phyloP scores from a whole-genome alignment of 2,888 invertebrate genomes.

The Camponotus fellah region DNA sequence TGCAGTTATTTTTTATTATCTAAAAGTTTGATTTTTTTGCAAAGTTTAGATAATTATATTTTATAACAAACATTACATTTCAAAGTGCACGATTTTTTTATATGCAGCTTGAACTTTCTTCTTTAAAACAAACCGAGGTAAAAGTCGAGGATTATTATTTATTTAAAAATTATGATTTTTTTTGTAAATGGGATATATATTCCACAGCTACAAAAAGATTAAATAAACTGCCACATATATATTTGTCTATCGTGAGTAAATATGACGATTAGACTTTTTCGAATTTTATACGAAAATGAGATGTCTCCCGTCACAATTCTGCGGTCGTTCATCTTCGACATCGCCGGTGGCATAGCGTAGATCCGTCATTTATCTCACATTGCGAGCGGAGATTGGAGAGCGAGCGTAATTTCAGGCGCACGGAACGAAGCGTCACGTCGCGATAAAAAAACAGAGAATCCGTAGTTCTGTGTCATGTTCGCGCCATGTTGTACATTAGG shows the following conservation, averaged over 20 bases:
- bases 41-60: no score
- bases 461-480: slow-evolving; percentile 71
- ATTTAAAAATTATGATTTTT: no score
- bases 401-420: slow-evolving; percentile 65
- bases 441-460: slow-evolving; percentile 67
- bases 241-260: neutral
- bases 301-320: slow-evolving; percentile 47
- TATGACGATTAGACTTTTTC: neutral
- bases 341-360: slow-evolving; percentile 16
- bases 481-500: slow-evolving; percentile 74
- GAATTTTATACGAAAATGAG: slow-evolving; percentile 30
- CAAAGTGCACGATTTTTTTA: no score
- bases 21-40: no score
- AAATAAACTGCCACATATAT: neutral
- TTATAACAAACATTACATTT: no score
- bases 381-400: slow-evolving; percentile 51
- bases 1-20: no score
- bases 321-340: slow-evolving; percentile 46
- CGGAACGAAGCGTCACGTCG: slow-evolving; percentile 71
- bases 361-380: slow-evolving; percentile 49
- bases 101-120: no score
- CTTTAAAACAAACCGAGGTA: no score
- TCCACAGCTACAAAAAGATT: no score
- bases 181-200: no score
- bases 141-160: no score